phyloP scores from a whole-genome alignment of 1,140 invertebrate genomes.

The Bathynomus jamesi region DNA sequence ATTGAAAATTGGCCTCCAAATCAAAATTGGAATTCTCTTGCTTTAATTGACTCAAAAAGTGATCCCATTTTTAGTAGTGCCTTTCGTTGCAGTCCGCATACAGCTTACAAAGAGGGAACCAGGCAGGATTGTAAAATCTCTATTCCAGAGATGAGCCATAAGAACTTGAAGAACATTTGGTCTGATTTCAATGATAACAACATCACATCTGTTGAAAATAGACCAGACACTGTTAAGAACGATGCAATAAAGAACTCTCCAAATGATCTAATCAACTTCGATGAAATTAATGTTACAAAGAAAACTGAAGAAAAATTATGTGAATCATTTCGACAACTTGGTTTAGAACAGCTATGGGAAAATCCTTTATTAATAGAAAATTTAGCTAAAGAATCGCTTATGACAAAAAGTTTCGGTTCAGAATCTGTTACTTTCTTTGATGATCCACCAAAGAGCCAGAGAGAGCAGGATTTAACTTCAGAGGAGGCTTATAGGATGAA shows the following conservation, averaged over 20 bases:
- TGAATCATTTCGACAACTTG: conserved; percentile 24
- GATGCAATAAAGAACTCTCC: neutral
- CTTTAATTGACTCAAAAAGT: neutral
- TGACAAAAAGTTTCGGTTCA: neutral
- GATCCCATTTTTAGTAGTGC: no score
- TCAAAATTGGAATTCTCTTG: neutral
- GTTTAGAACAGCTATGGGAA: conserved; percentile 34
- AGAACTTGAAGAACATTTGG: conserved; percentile 26
- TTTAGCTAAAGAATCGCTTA: neutral
- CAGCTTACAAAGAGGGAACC: no score
- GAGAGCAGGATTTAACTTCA: neutral
- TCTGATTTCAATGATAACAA: conserved; percentile 35
- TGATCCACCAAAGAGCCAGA: neutral
- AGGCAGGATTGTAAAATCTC: neutral
- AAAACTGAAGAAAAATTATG: conserved; percentile 24
- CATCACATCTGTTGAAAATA: conserved; percentile 14
- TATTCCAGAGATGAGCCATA: neutral
- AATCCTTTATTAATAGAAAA: conserved; percentile 11
- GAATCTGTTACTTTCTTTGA: neutral
- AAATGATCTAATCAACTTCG: neutral
- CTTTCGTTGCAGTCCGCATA: no score
- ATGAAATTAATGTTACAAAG: conserved; percentile 1
- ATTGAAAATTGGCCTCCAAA: neutral
- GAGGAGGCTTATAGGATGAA: conserved; percentile 22
- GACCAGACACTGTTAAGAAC: neutral